These are phyloP conservation scores for Scomber colias DNA, from an alignment of 2,113 vertebrate species.

Conservation along the genomic window DNA sequence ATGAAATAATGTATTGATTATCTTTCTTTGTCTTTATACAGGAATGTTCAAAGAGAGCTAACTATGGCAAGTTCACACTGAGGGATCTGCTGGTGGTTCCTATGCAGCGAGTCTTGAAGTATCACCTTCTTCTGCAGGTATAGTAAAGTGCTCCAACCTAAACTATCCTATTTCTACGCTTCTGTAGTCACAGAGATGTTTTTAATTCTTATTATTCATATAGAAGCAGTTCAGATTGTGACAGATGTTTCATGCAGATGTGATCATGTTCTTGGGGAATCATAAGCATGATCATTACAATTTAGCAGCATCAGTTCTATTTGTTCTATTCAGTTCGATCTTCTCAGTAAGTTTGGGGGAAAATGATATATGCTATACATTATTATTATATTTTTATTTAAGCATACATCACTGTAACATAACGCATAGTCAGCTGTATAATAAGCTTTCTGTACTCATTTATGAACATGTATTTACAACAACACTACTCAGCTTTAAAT, in stretches of 20 bases:
- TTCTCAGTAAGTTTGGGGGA: too few species aligned
- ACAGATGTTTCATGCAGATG: too few species aligned
- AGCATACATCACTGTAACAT: neutral
- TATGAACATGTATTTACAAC: neutral
- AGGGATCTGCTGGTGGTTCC: conserved; percentile 97
- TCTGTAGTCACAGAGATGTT: too few species aligned
- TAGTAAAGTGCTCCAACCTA: neutral
- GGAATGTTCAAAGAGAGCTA: conserved; percentile 98
- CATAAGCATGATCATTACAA: neutral
- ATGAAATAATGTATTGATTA: neutral
- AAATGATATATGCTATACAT: too few species aligned
- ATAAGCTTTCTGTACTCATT: neutral
- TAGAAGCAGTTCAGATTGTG: too few species aligned
- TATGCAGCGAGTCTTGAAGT: conserved; percentile 98
- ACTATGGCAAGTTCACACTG: conserved; percentile 97
- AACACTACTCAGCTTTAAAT: neutral
- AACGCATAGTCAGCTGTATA: neutral
- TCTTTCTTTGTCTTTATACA: conserved; percentile 54
- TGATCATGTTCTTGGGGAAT: neutral
- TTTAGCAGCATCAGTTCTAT: too few species aligned
- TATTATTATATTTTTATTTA: too few species aligned
- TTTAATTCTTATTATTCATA: too few species aligned
- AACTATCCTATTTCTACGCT: neutral
- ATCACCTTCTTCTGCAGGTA: conserved; percentile 97
- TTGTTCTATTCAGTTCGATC: too few species aligned